phyloP scores from a whole-genome alignment of 2,888 invertebrate species.

The Ptilodon capucinus region DNA sequence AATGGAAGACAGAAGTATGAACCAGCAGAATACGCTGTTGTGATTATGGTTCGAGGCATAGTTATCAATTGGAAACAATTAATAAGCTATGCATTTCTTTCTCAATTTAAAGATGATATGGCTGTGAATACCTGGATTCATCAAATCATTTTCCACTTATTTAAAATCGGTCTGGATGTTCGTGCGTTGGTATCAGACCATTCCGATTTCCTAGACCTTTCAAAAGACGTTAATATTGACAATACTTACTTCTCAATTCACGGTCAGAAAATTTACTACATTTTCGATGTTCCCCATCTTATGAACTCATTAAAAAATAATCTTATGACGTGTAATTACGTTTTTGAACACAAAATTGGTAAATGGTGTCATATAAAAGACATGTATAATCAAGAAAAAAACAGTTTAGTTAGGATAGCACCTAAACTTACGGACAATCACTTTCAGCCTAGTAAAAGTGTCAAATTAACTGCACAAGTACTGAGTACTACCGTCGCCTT shows the following conservation, averaged over 20 bases:
- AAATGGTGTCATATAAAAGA: not conserved
- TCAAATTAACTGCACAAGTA: not conserved
- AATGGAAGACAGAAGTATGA: conserved; percentile 19
- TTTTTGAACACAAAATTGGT: not conserved
- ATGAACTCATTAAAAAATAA: not conserved
- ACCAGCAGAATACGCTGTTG: conserved; percentile 16
- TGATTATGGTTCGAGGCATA: conserved; percentile 23
- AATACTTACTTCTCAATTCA: conserved; percentile 11
- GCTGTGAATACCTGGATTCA: conserved; percentile 19
- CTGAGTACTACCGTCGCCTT: not conserved
- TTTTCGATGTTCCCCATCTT: conserved; percentile 11
- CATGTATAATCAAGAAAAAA: not conserved
- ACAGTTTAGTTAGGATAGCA: not conserved
- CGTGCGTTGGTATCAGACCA: not conserved
- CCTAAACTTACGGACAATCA: not conserved
- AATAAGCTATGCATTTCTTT: conserved; percentile 17
- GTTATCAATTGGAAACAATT: conserved; percentile 27
- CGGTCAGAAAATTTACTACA: conserved; percentile 17
- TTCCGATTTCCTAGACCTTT: not conserved
- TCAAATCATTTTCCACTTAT: conserved; percentile 1
- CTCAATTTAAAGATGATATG: conserved; percentile 9
- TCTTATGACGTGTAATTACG: not conserved
- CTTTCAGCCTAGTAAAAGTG: not conserved
- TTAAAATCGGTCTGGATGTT: not conserved
- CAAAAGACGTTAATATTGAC: conserved; percentile 11